These are phyloP conservation scores for Cerastis leucographa DNA, from an alignment of 2,888 invertebrate genomes.

Conservation along the genomic window DNA sequence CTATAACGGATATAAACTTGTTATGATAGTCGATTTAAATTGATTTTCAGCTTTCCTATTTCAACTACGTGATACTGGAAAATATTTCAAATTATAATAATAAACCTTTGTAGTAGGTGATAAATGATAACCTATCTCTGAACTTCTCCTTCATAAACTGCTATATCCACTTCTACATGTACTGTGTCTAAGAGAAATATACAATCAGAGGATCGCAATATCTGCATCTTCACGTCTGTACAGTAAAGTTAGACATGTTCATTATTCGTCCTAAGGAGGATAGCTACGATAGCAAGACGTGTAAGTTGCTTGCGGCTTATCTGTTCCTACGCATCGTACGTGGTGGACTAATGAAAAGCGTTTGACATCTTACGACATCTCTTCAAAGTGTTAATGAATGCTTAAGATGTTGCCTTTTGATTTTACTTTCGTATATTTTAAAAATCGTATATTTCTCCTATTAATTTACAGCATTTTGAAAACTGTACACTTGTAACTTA, in stretches of 20 bases:
- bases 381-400: conserved; percentile 4
- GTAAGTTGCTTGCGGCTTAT: conserved; percentile 10
- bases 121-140: neutral
- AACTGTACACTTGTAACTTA: neutral
- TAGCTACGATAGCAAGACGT: neutral
- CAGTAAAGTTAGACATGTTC: conserved; percentile 31
- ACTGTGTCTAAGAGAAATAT: conserved; percentile 17
- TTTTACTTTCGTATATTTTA: neutral
- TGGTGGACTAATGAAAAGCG: conserved; percentile 14
- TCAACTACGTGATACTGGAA: neutral
- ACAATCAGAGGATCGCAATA: conserved; percentile 34
- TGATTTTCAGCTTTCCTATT: neutral
- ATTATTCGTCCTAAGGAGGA: conserved; percentile 20
- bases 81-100: neutral
- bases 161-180: neutral
- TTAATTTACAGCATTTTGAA: neutral
- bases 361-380: conserved; percentile 20
- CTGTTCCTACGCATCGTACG: conserved; percentile 14
- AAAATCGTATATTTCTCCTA: neutral
- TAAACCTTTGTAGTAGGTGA: neutral
- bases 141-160: neutral
- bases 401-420: neutral
- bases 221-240: conserved; percentile 21
- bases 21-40: conserved; percentile 25
- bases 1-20: conserved; percentile 6